Base-by-base conservation (phyloP, 2,113 vertebrate species). In the Bagarius yarrelli region DNA sequence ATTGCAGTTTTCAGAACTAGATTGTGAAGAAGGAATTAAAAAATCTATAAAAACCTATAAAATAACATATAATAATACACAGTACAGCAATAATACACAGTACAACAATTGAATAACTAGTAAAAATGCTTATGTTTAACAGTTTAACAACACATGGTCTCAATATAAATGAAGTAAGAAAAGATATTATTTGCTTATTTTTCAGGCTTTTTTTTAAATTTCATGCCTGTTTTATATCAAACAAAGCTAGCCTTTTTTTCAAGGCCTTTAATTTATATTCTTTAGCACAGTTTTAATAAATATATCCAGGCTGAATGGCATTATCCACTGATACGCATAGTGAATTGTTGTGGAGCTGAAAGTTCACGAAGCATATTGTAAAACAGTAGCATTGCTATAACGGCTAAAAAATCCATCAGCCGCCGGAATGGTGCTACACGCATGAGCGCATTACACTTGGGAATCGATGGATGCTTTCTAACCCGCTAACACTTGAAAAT, bases 401-500 rank as follows among this genome's bases (percentile, higher is more conserved):
- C 25, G 5, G 66, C 27, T 52, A 18, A 82, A 34, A n/a, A 34
- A 70, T 61, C 74, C 56, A 47, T 27, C n/a, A 59, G 36, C 21
- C 57, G n/a, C 50, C 50, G 27, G 8, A 9, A 67, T 19, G 44
- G 32, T 25, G n/a, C 30, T 55, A 32, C n/a, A 55, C 6, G 72
- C 81, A 72, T 80, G 64, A 66, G 69, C 23, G 60, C 23, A 73
- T 70, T 14, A 21, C 50, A 14, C 40, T 61, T 30, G 36, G 67
- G 63, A 60, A 78, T 78, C 34, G 67, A 70, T 72, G 56, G 57
- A 78, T 73, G 57, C 55, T 71, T 77, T 72, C 56, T 76, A 76
- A 79, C 72, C 63, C 50, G 61, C 76, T 69, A 76, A 85, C 44
- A 79, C 70, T 75, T 78, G 27, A 19, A 53, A 47, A 63, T 60